Percentiles rank a stretch among this genome's conserved stretches.
Evolutionary conservation across 2,113 vertebrate genomes (phyloP).

Genomic region (Struthidea cinerea): DNA sequence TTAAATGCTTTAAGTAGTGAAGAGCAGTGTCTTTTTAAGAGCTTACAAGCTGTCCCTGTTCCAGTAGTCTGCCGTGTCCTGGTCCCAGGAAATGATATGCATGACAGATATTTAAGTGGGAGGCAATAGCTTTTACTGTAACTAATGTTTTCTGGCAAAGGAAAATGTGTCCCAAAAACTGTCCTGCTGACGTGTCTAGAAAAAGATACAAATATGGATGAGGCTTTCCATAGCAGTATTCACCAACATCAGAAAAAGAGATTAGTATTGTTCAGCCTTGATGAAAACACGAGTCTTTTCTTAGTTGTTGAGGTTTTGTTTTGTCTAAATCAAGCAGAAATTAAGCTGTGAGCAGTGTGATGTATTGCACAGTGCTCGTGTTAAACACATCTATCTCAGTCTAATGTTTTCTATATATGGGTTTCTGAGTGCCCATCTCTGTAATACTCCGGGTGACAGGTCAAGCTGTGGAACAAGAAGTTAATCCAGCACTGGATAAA

Average conservation of each 20-base stretch:
- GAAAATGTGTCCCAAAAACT: not conserved
- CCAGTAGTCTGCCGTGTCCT: not conserved
- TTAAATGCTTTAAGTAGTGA: not conserved
- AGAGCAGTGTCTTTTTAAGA: not conserved
- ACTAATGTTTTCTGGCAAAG: not conserved
- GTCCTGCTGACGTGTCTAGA: not conserved
- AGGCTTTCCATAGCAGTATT: not conserved
- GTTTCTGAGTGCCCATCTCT: not conserved
- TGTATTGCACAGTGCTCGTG: not conserved
- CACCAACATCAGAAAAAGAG: not conserved
- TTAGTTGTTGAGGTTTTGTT: not conserved
- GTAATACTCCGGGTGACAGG: not conserved
- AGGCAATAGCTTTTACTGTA: not conserved
- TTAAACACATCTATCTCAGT: not conserved
- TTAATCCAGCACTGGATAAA: conserved; percentile 16
- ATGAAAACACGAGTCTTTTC: not conserved
- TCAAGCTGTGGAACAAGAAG: not conserved
- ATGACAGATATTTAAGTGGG: not conserved
- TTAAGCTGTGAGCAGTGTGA: not conserved
- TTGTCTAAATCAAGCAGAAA: not conserved
- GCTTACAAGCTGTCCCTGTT: not conserved
- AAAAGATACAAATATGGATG: not conserved
- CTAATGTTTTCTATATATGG: not conserved
- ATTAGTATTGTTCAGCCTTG: not conserved
- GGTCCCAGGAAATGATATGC: not conserved